phyloP scores from a whole-genome alignment of 2,888 invertebrate genomes.

The Heliconius erato region DNA sequence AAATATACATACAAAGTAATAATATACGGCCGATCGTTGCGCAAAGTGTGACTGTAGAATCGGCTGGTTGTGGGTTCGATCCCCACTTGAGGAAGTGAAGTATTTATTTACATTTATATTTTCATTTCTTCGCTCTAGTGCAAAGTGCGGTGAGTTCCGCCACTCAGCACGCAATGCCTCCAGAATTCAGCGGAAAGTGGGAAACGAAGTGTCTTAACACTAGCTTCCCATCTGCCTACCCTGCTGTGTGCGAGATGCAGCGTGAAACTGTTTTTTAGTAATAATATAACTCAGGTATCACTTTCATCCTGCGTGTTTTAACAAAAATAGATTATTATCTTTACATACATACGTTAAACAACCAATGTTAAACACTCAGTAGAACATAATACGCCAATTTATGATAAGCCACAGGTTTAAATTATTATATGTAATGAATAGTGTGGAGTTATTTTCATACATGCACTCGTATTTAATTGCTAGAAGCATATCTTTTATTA shows the following conservation, averaged over 20 bases:
- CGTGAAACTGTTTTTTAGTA: too few species aligned
- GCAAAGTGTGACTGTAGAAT: too few species aligned
- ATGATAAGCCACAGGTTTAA: constrained; percentile 9
- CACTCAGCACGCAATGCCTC: too few species aligned
- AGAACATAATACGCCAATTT: not conserved
- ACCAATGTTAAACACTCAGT: not conserved
- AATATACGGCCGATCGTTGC: not conserved
- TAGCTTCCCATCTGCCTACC: too few species aligned
- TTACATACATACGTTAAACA: not conserved
- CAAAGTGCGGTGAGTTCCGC: too few species aligned
- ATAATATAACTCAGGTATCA: not conserved
- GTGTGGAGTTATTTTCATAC: not conserved
- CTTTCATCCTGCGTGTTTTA: not conserved
- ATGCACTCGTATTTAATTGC: not conserved
- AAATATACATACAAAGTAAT: not conserved
- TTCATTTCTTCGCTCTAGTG: too few species aligned
- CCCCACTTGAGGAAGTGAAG: too few species aligned
- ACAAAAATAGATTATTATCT: not conserved
- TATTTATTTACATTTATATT: too few species aligned
- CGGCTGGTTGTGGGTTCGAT: too few species aligned
- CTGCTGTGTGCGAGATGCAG: too few species aligned
- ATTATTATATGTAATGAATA: constrained; percentile 5
- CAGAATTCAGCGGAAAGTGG: too few species aligned
- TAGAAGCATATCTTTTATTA: constrained; percentile 9
- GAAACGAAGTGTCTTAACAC: too few species aligned